Percentiles rank a stretch among this genome's conserved stretches.
Evolutionary conservation across 2,797 vertebrate species (phyloP).

Genomic region (Rhinophrynus dorsalis): DNA sequence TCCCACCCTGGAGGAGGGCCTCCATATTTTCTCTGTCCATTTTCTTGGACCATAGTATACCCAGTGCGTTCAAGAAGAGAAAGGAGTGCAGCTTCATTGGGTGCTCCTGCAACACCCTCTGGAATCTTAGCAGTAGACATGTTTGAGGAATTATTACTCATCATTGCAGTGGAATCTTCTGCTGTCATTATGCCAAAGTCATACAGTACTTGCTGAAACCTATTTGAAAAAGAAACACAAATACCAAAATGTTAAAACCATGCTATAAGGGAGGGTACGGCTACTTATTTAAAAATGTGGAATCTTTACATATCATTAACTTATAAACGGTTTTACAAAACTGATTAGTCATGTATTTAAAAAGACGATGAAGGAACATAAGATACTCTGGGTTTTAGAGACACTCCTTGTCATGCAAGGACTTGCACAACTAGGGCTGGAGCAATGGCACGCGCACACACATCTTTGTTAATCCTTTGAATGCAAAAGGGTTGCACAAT

Average conservation of each 20-base stretch:
- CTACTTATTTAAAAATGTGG: not conserved
- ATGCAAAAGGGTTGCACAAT: too few relatives aligned
- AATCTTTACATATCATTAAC: not conserved
- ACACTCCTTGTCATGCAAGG: conserved; percentile 35
- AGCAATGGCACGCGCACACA: not conserved
- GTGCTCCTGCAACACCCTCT: conserved; percentile 85
- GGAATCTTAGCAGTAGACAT: conserved; percentile 72
- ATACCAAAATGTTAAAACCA: not conserved
- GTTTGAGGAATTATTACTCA: conserved; percentile 82
- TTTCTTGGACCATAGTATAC: conserved; percentile 94
- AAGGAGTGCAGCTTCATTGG: conserved; percentile 85
- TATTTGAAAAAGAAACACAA: conserved; percentile 54
- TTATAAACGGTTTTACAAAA: not conserved
- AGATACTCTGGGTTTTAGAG: not conserved
- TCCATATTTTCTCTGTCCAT: conserved; percentile 94
- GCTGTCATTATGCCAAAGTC: conserved; percentile 96
- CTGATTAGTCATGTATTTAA: conserved; percentile 22
- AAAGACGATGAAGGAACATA: conserved; percentile 12
- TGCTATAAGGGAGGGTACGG: not conserved
- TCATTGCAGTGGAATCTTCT: conserved; percentile 89
- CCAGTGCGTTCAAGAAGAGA: conserved; percentile 90
- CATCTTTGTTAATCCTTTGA: too few relatives aligned
- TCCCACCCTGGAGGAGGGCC: conserved; percentile 93
- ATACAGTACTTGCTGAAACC: conserved; percentile 81
- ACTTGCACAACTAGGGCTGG: conserved; percentile 29